Evolutionary conservation across 2,113 vertebrate species (phyloP).

Genomic region (Burhinus bistriatus): DNA sequence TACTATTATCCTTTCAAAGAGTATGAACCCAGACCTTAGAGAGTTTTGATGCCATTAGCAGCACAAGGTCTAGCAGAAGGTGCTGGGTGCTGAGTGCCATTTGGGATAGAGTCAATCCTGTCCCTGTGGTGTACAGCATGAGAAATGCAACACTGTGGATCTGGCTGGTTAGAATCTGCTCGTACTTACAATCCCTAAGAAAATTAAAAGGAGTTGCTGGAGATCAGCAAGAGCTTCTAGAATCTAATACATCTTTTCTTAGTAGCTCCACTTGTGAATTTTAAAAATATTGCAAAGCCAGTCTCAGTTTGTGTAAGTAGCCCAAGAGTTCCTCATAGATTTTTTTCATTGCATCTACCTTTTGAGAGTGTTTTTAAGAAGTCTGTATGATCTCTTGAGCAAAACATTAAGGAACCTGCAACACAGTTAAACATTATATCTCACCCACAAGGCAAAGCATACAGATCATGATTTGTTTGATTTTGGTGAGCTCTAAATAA

Average conservation of each 20-base stretch:
- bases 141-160: neutral
- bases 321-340: neutral
- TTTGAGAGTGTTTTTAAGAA: neutral
- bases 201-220: neutral
- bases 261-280: neutral
- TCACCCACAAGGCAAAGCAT: neutral
- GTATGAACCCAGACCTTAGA: neutral
- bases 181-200: neutral
- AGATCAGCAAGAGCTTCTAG: neutral
- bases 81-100: too few species aligned
- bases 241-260: neutral
- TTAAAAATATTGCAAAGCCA: neutral
- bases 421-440: neutral
- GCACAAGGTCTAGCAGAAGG: neutral
- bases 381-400: neutral
- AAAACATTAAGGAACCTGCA: neutral
- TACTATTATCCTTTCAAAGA: neutral
- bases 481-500: neutral
- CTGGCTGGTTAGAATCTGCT: neutral
- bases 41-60: fast-evolving
- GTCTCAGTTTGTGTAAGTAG: neutral
- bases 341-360: neutral
- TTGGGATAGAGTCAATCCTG: neutral
- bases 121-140: fast-evolving
- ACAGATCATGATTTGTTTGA: neutral